Conservation (phyloP, 53 echinoderm and acorn worm genomes). For the Arbacia lixula region DNA sequence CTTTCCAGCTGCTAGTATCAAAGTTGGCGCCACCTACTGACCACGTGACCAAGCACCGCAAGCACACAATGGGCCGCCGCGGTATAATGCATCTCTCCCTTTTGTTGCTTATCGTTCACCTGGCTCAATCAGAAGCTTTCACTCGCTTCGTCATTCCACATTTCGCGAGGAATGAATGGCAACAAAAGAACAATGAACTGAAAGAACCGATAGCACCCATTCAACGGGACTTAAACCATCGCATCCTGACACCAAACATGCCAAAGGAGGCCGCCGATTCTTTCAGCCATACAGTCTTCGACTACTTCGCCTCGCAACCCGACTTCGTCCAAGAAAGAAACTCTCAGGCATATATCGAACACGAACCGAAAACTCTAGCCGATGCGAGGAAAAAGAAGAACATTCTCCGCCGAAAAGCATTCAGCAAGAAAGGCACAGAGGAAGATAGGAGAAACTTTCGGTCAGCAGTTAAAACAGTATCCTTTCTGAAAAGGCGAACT, state of each 20-base stretch:
- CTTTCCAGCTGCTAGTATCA: too few species aligned
- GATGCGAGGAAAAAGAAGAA: slow-evolving; percentile 55
- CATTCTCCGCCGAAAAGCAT: background rate
- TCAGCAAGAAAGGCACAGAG: slow-evolving; percentile 18
- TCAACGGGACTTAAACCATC: slow-evolving; percentile 4
- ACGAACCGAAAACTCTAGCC: slow-evolving; percentile 32
- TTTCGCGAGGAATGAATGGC: slow-evolving; percentile 10
- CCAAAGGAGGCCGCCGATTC: slow-evolving; percentile 23
- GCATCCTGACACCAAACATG: background rate
- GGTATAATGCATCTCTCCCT: too few species aligned
- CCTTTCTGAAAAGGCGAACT: slow-evolving; percentile 10
- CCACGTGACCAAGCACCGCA: too few species aligned
- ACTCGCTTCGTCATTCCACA: slow-evolving; percentile 20
- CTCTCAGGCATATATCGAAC: slow-evolving; percentile 13
- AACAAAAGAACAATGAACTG: background rate
- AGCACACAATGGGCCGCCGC: too few species aligned
- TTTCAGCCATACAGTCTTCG: slow-evolving; percentile 10
- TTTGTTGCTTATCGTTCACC: background rate
- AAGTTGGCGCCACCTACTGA: too few species aligned
- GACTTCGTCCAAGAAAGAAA: slow-evolving; percentile 11
- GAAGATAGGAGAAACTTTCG: slow-evolving; percentile 37
- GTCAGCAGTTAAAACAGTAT: slow-evolving; percentile 29
- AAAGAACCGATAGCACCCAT: slow-evolving; percentile 8
- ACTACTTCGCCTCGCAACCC: slow-evolving; percentile 32
- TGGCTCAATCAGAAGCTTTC: slow-evolving; percentile 8